A percentile compares a stretch with the other conserved stretches of the same genome.
Conservation (phyloP, 2,888 invertebrate genomes). For the Thyatira batis region DNA sequence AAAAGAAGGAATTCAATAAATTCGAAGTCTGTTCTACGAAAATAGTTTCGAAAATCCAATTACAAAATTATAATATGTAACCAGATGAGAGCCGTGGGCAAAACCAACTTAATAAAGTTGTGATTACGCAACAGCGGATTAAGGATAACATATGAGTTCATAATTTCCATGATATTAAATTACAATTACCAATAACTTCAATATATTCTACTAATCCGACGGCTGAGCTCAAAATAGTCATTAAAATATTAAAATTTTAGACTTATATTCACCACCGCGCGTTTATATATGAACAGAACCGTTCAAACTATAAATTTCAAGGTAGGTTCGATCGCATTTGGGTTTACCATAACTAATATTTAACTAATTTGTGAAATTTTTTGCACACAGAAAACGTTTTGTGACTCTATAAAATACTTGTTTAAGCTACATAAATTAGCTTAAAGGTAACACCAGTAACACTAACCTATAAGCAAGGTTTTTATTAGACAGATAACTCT, state of each 20-base stretch:
- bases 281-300: not conserved
- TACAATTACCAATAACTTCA: constrained; percentile 35
- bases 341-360: too few species aligned
- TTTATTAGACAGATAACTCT: too few species aligned
- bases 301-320: not conserved
- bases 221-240: constrained; percentile 47
- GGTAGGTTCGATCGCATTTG: too few species aligned
- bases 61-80: not conserved
- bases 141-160: not conserved
- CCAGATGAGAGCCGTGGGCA: not conserved
- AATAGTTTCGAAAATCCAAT: not conserved
- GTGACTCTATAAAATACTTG: too few species aligned
- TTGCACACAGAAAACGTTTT: too few species aligned
- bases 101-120: constrained; percentile 5
- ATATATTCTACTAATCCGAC: constrained; percentile 51
- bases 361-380: too few species aligned
- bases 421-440: too few species aligned
- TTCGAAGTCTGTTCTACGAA: too few species aligned
- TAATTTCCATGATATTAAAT: constrained; percentile 9
- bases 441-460: too few species aligned
- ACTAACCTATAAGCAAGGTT: too few species aligned
- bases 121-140: not conserved
- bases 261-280: not conserved
- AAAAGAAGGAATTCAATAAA: not conserved
- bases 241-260: constrained; percentile 25